Evolutionary conservation across 2,888 invertebrate species (phyloP).

Genomic region (Volucella inanis): DNA sequence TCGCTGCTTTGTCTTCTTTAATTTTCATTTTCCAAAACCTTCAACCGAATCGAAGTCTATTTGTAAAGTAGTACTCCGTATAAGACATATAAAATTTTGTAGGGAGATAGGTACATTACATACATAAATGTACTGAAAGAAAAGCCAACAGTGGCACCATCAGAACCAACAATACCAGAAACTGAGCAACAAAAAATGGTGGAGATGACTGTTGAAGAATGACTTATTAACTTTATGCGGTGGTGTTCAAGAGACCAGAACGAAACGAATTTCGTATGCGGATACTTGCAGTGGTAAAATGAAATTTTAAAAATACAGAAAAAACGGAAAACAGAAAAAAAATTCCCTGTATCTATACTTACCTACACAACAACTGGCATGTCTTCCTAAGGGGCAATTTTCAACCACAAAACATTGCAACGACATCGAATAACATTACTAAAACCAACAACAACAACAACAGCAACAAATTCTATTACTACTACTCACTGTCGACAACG

Average conservation of each 20-base stretch:
- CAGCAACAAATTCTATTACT: slow-evolving; percentile 7
- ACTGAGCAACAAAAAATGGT: slow-evolving; percentile 66
- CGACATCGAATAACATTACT: slow-evolving; percentile 58
- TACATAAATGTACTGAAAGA: slow-evolving; percentile 26
- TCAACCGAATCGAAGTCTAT: slow-evolving; percentile 73
- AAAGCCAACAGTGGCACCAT: slow-evolving; percentile 37
- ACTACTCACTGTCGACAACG: not conserved
- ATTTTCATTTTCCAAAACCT: slow-evolving; percentile 65
- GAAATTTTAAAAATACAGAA: slow-evolving; percentile 36
- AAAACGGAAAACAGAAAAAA: slow-evolving; percentile 19
- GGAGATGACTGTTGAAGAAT: slow-evolving; percentile 76
- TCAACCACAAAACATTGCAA: slow-evolving; percentile 70
- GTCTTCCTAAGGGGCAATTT: slow-evolving; percentile 68
- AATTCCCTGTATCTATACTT: slow-evolving; percentile 59
- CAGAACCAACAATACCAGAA: not conserved
- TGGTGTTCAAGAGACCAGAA: slow-evolving; percentile 76
- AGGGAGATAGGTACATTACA: not conserved
- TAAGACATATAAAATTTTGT: slow-evolving; percentile 51
- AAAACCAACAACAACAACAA: slow-evolving; percentile 15
- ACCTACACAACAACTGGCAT: slow-evolving; percentile 64
- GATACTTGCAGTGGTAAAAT: slow-evolving; percentile 72
- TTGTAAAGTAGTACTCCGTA: slow-evolving; percentile 66
- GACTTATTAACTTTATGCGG: slow-evolving; percentile 77
- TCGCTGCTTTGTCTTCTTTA: slow-evolving; percentile 42
- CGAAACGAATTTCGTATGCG: slow-evolving; percentile 75